Evolutionary conservation across 2,113 vertebrate species (phyloP).

Genomic region (Hippoglossus stenolepis): DNA sequence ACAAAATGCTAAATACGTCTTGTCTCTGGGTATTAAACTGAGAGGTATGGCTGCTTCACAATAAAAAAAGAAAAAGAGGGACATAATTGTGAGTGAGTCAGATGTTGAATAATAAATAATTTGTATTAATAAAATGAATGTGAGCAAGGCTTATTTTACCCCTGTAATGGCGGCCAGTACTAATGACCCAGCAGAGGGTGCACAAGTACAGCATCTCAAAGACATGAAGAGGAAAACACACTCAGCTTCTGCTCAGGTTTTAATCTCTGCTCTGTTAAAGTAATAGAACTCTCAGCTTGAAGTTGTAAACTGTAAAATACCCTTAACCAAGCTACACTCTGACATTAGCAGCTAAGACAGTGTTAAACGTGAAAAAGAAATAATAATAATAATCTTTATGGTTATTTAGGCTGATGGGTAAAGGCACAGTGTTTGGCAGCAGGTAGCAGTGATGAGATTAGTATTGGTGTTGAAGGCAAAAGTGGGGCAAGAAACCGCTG

Average conservation of each 20-base stretch:
- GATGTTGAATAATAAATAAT: too few species aligned
- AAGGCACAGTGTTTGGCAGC: neutral
- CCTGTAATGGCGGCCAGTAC: neutral
- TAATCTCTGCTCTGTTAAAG: neutral
- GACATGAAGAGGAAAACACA: neutral
- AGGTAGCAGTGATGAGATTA: neutral
- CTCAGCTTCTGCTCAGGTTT: neutral
- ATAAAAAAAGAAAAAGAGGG: too few species aligned
- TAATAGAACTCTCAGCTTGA: neutral
- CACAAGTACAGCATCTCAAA: constrained; percentile 8
- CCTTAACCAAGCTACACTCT: too few species aligned
- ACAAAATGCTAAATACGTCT: too few species aligned
- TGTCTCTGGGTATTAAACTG: too few species aligned
- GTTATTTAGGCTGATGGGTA: neutral
- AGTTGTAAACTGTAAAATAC: neutral
- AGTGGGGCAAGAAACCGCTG: constrained; percentile 10
- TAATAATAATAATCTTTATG: neutral
- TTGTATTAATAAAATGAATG: neutral
- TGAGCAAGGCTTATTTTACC: too few species aligned
- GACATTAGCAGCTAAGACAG: neutral
- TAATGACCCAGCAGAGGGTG: constrained; percentile 47
- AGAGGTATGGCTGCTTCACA: too few species aligned
- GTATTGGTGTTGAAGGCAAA: constrained; percentile 1
- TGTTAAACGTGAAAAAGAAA: neutral
- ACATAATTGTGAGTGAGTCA: too few species aligned